phyloP scores from a whole-genome alignment of 2,113 vertebrate species.

The Phyllopteryx taeniolatus region DNA sequence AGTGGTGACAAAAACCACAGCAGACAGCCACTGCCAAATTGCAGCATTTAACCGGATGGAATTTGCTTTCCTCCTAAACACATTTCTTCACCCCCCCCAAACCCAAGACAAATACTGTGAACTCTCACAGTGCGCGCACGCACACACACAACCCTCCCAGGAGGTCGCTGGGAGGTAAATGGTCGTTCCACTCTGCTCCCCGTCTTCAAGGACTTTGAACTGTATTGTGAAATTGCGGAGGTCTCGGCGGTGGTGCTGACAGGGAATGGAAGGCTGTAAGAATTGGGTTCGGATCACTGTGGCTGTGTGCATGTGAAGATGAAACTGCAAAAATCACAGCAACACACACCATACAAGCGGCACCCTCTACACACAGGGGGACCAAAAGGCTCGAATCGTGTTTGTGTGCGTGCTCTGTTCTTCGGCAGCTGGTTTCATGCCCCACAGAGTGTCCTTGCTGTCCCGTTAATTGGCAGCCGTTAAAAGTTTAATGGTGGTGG shows the following conservation, averaged over 20 bases:
- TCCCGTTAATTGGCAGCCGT: slow-evolving; percentile 74
- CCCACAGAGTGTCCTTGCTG: slow-evolving; percentile 70
- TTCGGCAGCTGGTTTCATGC: slow-evolving; percentile 69
- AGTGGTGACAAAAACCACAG: slow-evolving; percentile 69
- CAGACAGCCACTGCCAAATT: slow-evolving; percentile 52
- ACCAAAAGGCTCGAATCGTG: slow-evolving; percentile 35
- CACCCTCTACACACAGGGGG: slow-evolving; percentile 17
- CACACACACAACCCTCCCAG: slow-evolving; percentile 38
- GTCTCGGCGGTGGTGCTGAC: slow-evolving; percentile 36
- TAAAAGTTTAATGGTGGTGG: slow-evolving; percentile 74
- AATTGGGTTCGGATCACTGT: slow-evolving; percentile 20
- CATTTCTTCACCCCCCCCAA: slow-evolving; percentile 38
- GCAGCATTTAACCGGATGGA: slow-evolving; percentile 58
- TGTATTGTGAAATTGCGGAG: slow-evolving; percentile 57
- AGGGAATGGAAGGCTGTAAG: slow-evolving; percentile 24
- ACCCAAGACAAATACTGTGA: slow-evolving; percentile 58
- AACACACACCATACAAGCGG: slow-evolving; percentile 6
- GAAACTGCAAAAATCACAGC: slow-evolving; percentile 23
- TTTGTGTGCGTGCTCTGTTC: slow-evolving; percentile 41
- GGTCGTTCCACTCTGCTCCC: slow-evolving; percentile 51
- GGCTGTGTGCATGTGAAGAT: slow-evolving; percentile 9
- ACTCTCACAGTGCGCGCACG: slow-evolving; percentile 27
- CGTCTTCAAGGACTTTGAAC: slow-evolving; percentile 69
- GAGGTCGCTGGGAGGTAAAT: slow-evolving; percentile 54
- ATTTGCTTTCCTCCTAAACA: slow-evolving; percentile 58